Evolutionary conservation across 2,797 vertebrate genomes (phyloP), one percentile per base, ranked within the genome.

Genomic region (Meriones psammophilus): DNA sequence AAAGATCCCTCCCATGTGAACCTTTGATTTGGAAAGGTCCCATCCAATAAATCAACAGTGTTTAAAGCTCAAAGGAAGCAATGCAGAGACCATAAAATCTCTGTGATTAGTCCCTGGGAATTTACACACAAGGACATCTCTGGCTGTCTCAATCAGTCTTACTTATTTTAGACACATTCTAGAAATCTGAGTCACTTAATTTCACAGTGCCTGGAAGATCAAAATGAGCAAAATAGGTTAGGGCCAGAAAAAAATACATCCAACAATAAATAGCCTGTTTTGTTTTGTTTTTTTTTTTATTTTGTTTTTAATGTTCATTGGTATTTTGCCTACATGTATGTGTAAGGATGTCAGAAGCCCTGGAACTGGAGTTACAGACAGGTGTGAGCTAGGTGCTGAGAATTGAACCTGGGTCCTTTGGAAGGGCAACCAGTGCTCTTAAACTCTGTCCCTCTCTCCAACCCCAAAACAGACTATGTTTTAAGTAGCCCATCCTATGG

Each of bases 1-100:
- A 94, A 66, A 95, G 50, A 96, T 24, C 94, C 74, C 77, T 50
- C 60, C 69, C 14, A 89, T 39, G 66, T 87, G 20, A 83, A 66
- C 64, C 77, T 92, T 62, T 90, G 68, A 92, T 58, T 87, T 87
- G 22, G 87, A 86, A 86, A 73, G 68, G n/a, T 81, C 71, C 86
- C 7, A 91, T 36, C 30, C 26, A 88, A 64, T 64, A 93, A 60
- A 64, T 58, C 17, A 50, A 50, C 18, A 46, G 64, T 22, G 54
- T 93, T 90, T 42, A 88, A 92, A 96, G 88, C 66, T 89, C 83
- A 66, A 60, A 76, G 15, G 20, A 85, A 56, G 56, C 60, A 39
- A 56, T 46, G 60, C 50, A 96, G 79, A 64, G 56, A 24, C 42
- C n/a, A 88, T n/a, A 74, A 90, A 90, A 54, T 46, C 66, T 80